Evolutionary conservation across 37 sponge, comb jelly and placozoan genomes (phyloP).

Genomic region (Beroe forskalii): DNA sequence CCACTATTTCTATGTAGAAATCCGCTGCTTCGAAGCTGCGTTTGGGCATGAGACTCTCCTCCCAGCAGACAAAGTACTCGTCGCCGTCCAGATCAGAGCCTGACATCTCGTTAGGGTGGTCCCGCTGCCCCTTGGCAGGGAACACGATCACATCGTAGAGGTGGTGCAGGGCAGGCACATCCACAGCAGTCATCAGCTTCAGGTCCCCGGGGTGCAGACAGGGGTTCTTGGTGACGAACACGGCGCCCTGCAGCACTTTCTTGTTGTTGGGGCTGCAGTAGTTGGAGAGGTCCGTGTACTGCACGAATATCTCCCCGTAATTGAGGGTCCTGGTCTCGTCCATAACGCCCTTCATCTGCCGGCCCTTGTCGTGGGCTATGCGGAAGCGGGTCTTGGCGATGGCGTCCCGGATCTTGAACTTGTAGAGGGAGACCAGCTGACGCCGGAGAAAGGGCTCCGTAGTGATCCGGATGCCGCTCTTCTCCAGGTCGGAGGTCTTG

Average conservation of each 20-base stretch:
- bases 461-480: background rate
- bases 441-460: conserved; percentile 56
- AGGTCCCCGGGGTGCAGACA: conserved; percentile 62
- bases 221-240: conserved; percentile 65
- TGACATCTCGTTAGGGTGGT: conserved; percentile 55
- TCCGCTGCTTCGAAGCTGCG: conserved; percentile 32
- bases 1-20: conserved; percentile 26
- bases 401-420: conserved; percentile 55
- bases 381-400: conserved; percentile 48
- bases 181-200: conserved; percentile 11
- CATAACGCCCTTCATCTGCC: conserved; percentile 65
- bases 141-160: conserved; percentile 65
- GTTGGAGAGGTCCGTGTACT: conserved; percentile 34
- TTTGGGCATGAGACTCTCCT: conserved; percentile 35
- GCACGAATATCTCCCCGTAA: conserved; percentile 67
- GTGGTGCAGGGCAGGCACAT: conserved; percentile 25
- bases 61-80: conserved; percentile 68
- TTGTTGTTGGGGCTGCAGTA: background rate
- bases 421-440: conserved; percentile 59
- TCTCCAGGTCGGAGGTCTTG: conserved; percentile 11
- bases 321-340: conserved; percentile 68
- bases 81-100: conserved; percentile 70
- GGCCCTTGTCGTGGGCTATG: conserved; percentile 41
- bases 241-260: background rate
- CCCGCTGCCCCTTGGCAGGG: conserved; percentile 63